Conservation (phyloP, 1,140 invertebrate species). For the Pachyrhynchus sulphureomaculatus region DNA sequence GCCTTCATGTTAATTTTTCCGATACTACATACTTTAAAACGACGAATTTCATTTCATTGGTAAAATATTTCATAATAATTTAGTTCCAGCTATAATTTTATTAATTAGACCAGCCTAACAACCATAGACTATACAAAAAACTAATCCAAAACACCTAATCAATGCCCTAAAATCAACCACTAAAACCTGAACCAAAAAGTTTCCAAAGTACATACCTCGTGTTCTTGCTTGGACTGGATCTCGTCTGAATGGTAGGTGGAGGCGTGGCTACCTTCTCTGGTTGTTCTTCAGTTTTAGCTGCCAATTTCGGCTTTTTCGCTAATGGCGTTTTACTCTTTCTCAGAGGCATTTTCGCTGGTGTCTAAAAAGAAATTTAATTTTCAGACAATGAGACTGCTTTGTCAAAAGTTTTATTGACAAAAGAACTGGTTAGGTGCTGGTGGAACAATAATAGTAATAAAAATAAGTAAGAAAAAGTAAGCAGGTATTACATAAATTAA, state of each 20-base stretch:
- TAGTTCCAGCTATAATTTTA: too few relatives aligned
- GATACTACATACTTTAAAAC: too few relatives aligned
- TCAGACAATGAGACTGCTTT: background rate
- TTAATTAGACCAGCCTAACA: too few relatives aligned
- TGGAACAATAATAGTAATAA: background rate
- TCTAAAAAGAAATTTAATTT: background rate
- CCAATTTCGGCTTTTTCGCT: conserved; percentile 13
- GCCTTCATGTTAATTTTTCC: too few relatives aligned
- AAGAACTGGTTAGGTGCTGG: background rate
- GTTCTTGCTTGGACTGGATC: conserved; percentile 14
- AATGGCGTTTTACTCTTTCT: conserved; percentile 20
- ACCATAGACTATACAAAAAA: too few relatives aligned
- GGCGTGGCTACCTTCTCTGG: conserved; percentile 22
- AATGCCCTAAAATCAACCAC: too few relatives aligned
- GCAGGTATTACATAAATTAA: too few relatives aligned
- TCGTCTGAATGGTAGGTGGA: background rate
- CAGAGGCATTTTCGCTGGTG: conserved; percentile 25
- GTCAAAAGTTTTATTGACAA: background rate
- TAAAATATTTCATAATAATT: too few relatives aligned
- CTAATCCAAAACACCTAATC: too few relatives aligned
- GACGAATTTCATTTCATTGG: too few relatives aligned
- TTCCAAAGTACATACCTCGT: conserved; percentile 36
- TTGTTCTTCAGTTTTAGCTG: conserved; percentile 32
- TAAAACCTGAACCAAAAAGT: too few relatives aligned
- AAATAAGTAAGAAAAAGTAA: background rate